Conservation (phyloP, 2,888 invertebrate genomes). For the Agapostemon virescens region DNA sequence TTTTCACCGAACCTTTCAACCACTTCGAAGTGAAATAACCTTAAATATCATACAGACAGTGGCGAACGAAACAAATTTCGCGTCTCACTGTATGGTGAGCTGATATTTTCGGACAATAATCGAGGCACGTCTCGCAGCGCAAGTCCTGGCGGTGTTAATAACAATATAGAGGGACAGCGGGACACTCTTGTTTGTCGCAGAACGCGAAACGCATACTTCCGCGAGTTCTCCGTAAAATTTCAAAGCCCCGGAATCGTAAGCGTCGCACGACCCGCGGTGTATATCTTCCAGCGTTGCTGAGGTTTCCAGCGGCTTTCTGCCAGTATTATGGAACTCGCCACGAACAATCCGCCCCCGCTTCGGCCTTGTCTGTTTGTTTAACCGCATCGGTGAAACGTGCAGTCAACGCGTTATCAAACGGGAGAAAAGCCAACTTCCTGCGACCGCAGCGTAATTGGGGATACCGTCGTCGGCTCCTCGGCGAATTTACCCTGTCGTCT, state of each 20-base stretch:
- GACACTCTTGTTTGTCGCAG: constrained; percentile 41
- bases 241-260: constrained; percentile 53
- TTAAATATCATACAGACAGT: not conserved
- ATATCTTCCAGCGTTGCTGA: constrained; percentile 45
- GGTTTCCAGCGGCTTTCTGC: constrained; percentile 60
- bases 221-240: constrained; percentile 60
- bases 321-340: constrained; percentile 56
- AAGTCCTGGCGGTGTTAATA: not conserved
- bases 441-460: constrained; percentile 29
- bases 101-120: not conserved
- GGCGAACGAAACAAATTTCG: not conserved
- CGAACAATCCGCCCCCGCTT: constrained; percentile 54
- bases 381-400: constrained; percentile 52
- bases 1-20: not conserved
- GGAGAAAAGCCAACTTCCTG: constrained; percentile 42
- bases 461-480: not conserved
- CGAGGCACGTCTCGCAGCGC: not conserved
- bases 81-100: not conserved
- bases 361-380: constrained; percentile 50
- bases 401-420: constrained; percentile 43
- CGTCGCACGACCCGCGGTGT: constrained; percentile 39
- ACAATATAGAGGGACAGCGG: not conserved
- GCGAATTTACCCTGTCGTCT: not conserved
- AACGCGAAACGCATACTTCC: constrained; percentile 52
- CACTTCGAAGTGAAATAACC: not conserved